phyloP scores from a whole-genome alignment of 2,797 vertebrate species.

The Pelobates cultripes region DNA sequence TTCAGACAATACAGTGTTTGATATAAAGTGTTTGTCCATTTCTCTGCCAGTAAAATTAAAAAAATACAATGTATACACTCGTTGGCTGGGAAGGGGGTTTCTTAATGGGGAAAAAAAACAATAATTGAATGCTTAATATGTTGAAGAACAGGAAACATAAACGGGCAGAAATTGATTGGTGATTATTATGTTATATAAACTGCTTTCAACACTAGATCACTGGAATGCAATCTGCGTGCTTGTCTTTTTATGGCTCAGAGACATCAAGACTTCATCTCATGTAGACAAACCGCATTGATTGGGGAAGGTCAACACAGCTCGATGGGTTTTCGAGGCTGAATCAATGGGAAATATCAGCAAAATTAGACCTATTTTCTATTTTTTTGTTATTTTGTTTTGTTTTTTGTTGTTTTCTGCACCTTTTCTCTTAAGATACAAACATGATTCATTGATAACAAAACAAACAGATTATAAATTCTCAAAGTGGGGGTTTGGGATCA shows the following conservation, averaged over 20 bases:
- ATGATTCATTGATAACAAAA: neutral
- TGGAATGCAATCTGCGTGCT: slow-evolving; percentile 3
- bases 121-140: slow-evolving; percentile 32
- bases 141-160: slow-evolving; percentile 19
- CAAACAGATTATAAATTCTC: neutral
- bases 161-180: slow-evolving; percentile 27
- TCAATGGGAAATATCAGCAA: neutral
- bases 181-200: slow-evolving; percentile 27
- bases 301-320: neutral
- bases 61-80: neutral
- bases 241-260: neutral
- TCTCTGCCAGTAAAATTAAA: neutral
- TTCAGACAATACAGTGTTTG: neutral
- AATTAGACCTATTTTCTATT: neutral
- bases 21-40: slow-evolving; percentile 12
- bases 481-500: neutral
- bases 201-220: neutral
- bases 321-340: neutral
- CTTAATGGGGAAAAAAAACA: neutral
- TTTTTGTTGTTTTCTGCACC: neutral
- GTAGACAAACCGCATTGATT: slow-evolving; percentile 21
- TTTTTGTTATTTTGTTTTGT: neutral
- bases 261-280: slow-evolving; percentile 6
- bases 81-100: neutral
- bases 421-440: neutral